Conservation (phyloP, 2,888 invertebrate species). For the Drosophila cognata region DNA sequence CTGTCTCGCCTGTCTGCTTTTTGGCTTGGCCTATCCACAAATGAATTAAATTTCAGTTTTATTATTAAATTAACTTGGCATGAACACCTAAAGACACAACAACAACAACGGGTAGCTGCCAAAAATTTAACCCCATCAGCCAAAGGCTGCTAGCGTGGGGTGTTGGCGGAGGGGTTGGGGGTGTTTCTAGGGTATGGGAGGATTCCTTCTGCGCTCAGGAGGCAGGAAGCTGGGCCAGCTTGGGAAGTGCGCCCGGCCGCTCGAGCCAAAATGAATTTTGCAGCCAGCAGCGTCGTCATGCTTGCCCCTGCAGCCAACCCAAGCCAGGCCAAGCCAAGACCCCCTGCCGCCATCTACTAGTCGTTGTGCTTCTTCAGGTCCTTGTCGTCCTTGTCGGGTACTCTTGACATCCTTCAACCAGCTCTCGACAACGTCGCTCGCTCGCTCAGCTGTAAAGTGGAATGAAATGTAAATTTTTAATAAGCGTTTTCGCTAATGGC, state of each 20-base stretch:
- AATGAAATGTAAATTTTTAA: conserved; percentile 85
- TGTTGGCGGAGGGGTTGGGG: not conserved
- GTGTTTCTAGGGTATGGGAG: not conserved
- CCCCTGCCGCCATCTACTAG: not conserved
- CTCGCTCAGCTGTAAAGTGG: conserved; percentile 78
- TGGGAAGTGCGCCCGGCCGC: conserved; percentile 59
- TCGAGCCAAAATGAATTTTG: conserved; percentile 59
- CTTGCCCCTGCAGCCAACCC: conserved; percentile 2
- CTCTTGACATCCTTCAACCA: conserved; percentile 39
- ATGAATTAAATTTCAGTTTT: conserved; percentile 84
- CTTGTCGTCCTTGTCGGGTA: conserved; percentile 19
- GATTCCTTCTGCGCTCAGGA: conserved; percentile 4
- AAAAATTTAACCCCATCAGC: conserved; percentile 47
- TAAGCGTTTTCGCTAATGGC: conserved; percentile 85
- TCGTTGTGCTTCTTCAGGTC: conserved; percentile 14
- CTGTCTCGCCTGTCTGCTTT: conserved; percentile 8
- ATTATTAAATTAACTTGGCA: conserved; percentile 84
- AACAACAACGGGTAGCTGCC: conserved; percentile 46
- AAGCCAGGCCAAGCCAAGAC: not conserved
- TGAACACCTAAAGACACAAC: conserved; percentile 82
- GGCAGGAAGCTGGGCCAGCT: conserved; percentile 50
- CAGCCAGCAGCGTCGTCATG: conserved; percentile 45
- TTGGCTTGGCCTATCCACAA: conserved; percentile 78
- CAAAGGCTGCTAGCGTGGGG: not conserved
- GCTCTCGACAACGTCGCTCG: conserved; percentile 34